A percentile compares a stretch with the other conserved stretches of the same genome.
Conservation (phyloP, 2,113 vertebrate species). For the Leptobrachium ailaonicum region DNA sequence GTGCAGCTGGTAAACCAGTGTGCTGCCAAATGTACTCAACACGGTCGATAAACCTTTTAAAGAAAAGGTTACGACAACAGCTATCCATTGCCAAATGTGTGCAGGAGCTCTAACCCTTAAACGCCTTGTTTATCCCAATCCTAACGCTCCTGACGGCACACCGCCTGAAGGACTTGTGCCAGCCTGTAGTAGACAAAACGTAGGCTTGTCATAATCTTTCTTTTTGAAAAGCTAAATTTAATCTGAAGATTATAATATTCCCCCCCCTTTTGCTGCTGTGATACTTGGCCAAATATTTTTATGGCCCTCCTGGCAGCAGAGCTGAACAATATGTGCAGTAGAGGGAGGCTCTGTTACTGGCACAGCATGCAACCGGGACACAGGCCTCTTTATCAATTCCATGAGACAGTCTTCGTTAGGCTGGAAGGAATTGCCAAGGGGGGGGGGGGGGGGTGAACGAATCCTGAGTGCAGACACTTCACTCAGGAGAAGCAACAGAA, state of each 20-base stretch:
- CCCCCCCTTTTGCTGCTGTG: constrained; percentile 42
- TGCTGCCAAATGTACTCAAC: constrained; percentile 3
- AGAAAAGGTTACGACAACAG: constrained; percentile 32
- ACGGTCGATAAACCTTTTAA: constrained; percentile 6
- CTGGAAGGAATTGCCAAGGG: constrained; percentile 17
- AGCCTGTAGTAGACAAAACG: constrained; percentile 24
- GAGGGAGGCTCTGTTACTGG: constrained; percentile 46
- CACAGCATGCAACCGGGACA: constrained; percentile 38
- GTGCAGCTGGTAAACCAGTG: background rate
- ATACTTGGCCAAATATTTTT: constrained; percentile 50
- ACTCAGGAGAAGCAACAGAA: background rate
- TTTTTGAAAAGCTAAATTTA: constrained; percentile 37
- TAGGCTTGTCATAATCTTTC: background rate
- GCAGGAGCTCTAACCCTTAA: background rate
- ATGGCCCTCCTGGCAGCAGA: constrained; percentile 34
- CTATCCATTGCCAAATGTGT: background rate
- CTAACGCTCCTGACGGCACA: constrained; percentile 12
- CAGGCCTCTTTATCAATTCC: constrained; percentile 43
- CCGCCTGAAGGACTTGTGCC: constrained; percentile 12
- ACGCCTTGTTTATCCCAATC: background rate
- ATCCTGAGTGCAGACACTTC: constrained; percentile 4
- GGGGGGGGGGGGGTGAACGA: background rate
- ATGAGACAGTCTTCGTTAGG: constrained; percentile 39
- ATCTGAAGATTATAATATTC: constrained; percentile 43
- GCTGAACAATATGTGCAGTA: constrained; percentile 48